These are phyloP conservation scores for Meganola albula DNA, from an alignment of 2,888 invertebrate genomes.

Conservation along the genomic window DNA sequence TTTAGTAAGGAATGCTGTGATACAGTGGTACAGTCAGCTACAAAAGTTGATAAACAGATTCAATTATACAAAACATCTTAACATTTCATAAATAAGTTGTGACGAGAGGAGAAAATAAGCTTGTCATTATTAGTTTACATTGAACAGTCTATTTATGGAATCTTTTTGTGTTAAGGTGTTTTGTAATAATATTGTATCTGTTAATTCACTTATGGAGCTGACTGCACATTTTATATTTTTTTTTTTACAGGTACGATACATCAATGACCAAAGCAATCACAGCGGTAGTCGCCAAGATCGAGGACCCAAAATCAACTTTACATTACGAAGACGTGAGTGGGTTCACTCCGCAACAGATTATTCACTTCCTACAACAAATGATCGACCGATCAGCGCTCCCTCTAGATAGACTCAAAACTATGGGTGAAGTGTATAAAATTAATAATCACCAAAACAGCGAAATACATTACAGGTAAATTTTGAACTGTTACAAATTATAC, in stretches of 20 bases:
- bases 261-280: slow-evolving; percentile 80
- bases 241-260: slow-evolving; percentile 79
- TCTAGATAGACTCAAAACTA: slow-evolving; percentile 61
- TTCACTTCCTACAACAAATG: slow-evolving; percentile 83
- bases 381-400: slow-evolving; percentile 74
- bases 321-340: slow-evolving; percentile 66
- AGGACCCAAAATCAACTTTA: slow-evolving; percentile 53
- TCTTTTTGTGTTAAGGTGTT: too few species aligned
- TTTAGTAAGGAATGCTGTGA: too few species aligned
- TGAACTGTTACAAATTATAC: neutral
- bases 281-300: slow-evolving; percentile 70
- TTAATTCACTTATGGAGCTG: too few species aligned
- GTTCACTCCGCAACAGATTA: slow-evolving; percentile 81
- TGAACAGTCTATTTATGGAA: too few species aligned
- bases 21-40: too few species aligned
- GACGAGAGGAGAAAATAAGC: too few species aligned
- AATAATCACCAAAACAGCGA: slow-evolving; percentile 84
- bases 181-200: too few species aligned
- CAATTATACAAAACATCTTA: too few species aligned
- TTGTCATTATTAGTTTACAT: too few species aligned
- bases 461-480: slow-evolving; percentile 70
- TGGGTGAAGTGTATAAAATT: slow-evolving; percentile 79
- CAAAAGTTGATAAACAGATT: too few species aligned
- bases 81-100: too few species aligned
- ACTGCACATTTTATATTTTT: slow-evolving; percentile 1